These are phyloP conservation scores for Neodiprion virginianus DNA, from an alignment of 1,140 invertebrate species.

Conservation along the genomic window DNA sequence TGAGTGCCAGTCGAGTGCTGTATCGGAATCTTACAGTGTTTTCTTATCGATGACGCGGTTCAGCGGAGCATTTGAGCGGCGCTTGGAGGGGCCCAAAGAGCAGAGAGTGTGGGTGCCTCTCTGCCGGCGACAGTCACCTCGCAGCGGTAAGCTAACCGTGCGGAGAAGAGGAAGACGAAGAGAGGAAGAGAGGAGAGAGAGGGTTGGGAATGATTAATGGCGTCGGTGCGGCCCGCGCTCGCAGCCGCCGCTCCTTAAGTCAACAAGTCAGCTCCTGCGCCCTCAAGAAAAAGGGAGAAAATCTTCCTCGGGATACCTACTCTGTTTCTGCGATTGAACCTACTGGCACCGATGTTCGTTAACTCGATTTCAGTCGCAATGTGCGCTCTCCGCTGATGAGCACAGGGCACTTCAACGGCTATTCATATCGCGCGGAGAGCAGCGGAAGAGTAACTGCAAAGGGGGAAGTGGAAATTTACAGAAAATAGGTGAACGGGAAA, in stretches of 20 bases:
- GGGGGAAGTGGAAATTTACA: constrained; percentile 15
- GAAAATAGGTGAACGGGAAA: constrained; percentile 22
- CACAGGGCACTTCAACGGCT: no score
- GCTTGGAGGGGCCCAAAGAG: constrained; percentile 6
- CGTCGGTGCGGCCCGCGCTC: background rate
- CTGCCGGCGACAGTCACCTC: constrained; percentile 5
- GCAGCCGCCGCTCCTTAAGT: constrained; percentile 31
- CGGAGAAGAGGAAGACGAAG: constrained; percentile 26
- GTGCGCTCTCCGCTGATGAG: no score
- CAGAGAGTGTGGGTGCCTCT: background rate
- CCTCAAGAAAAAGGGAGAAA: background rate
- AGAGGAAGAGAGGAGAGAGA: constrained; percentile 10
- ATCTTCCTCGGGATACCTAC: constrained; percentile 11
- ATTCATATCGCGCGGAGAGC: no score
- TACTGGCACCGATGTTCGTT: constrained; percentile 18
- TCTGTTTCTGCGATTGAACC: constrained; percentile 8
- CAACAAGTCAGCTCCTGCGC: constrained; percentile 37
- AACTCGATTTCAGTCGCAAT: background rate
- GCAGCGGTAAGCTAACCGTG: constrained; percentile 6
- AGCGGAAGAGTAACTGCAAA: no score
- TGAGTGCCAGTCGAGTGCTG: background rate
- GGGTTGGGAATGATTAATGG: constrained; percentile 49
- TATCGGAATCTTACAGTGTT: constrained; percentile 27
- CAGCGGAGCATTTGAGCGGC: constrained; percentile 35
- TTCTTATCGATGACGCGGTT: constrained; percentile 41